Conservation (phyloP, 1,140 invertebrate species). For the Macrobrachium rosenbergii region DNA sequence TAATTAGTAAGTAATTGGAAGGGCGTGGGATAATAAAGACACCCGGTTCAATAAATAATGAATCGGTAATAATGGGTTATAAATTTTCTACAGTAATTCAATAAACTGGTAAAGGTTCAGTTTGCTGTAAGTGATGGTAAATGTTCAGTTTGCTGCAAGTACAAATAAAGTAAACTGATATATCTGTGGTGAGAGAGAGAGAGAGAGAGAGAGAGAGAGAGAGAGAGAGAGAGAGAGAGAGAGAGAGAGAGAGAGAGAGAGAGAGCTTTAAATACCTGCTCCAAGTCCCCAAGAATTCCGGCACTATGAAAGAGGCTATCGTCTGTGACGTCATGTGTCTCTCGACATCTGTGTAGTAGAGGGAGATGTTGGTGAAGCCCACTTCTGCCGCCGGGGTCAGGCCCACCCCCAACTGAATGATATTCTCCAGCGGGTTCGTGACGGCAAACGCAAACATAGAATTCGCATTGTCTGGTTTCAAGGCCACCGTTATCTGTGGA, state of each 20-base stretch:
- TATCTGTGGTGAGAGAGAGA: background rate
- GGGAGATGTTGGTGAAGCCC: constrained; percentile 69
- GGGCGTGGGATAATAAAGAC: too few relatives aligned
- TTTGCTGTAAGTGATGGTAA: too few relatives aligned
- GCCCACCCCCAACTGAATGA: constrained; percentile 76
- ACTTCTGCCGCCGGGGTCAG: constrained; percentile 49
- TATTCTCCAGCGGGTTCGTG: constrained; percentile 90
- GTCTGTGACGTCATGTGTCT: constrained; percentile 73
- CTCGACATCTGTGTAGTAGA: constrained; percentile 71
- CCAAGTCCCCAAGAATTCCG: constrained; percentile 85
- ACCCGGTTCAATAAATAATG: too few relatives aligned
- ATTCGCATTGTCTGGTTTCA: constrained; percentile 77
- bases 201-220: background rate
- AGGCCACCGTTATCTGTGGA: constrained; percentile 78
- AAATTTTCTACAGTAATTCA: too few relatives aligned
- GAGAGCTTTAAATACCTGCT: constrained; percentile 73
- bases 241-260: too few relatives aligned
- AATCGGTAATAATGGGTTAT: too few relatives aligned
- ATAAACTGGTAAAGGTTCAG: too few relatives aligned
- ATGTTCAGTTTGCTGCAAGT: too few relatives aligned
- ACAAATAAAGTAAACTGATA: too few relatives aligned
- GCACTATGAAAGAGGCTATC: constrained; percentile 84
- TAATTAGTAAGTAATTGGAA: too few relatives aligned
- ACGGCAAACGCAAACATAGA: constrained; percentile 92
- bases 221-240: background rate